Evolutionary conservation across 2,888 invertebrate genomes (phyloP), one percentile per base, ranked within the genome.

Genomic region (Pomacea canaliculata): DNA sequence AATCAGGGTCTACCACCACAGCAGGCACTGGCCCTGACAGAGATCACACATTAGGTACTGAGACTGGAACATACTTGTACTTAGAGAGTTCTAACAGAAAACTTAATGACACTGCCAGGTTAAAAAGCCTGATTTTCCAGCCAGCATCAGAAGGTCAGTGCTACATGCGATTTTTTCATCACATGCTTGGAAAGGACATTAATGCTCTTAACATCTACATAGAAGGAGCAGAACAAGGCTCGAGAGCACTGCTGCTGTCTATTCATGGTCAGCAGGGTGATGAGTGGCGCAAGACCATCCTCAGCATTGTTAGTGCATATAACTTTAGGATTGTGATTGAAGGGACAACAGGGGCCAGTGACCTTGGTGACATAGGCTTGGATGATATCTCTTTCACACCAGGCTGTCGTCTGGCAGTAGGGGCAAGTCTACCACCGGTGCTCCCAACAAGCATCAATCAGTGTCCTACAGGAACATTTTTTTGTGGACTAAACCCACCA

Each of bases 301-400:
- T 90, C 48, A 78, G 80, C 49, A 77, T 86, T 1, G 81, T 80
- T 18, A 84, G 83, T 73, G 70, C 76, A 13, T 66, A 78, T n/a
- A 83, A 83, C 63, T 88, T 88, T 81, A 78, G 86, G 71, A 83
- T 89, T 63, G 82, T 89, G 23, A 81, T 89, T 37, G 88, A 89
- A 76, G 88, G 82, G 27, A 82, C 85, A 7, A 80, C 85, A 51
- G 88, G 88, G 10, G 76, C 76, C 10, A 83, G 86, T 27, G 83
- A 82, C 76, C 80, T 82, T 23, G 88, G 88, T 59, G 89, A 89
- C 76, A 88, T 91, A 73, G 89, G 88, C 16, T 82, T 91, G 69
- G 90, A 91, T 82, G 90, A 91, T 77, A 82, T 91, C 27, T 72
- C 74, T 23, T 74, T 86, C 48, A 74, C 68, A 56, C 46, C 77